Conservation (phyloP, 1,140 invertebrate species). For the Pogonognathellus flavescens region DNA sequence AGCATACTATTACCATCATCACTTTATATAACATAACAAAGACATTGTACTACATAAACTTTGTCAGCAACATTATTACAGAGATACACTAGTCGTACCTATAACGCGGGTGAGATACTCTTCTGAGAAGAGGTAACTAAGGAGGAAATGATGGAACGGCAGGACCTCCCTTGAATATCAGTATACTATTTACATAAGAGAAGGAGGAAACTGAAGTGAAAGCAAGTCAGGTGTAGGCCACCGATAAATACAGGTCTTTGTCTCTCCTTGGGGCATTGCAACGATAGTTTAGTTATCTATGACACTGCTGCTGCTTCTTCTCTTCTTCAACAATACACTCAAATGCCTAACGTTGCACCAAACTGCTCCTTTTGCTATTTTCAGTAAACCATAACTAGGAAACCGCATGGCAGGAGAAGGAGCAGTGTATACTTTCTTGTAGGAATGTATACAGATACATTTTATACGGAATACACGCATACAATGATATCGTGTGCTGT, state of each 20-base stretch:
- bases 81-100: too few relatives aligned
- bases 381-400: too few relatives aligned
- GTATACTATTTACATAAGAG: conserved; percentile 8
- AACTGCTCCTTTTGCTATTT: background rate
- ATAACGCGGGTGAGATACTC: too few relatives aligned
- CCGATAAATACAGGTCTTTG: conserved; percentile 3
- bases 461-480: background rate
- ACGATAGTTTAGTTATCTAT: conserved; percentile 8
- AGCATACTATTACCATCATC: too few relatives aligned
- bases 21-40: too few relatives aligned
- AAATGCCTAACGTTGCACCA: background rate
- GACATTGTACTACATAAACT: too few relatives aligned
- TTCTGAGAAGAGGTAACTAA: too few relatives aligned
- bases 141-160: background rate
- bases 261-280: conserved; percentile 40
- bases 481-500: background rate
- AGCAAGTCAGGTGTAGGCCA: conserved; percentile 15
- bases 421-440: too few relatives aligned
- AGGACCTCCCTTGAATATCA: conserved; percentile 12
- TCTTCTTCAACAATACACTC: background rate
- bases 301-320: background rate
- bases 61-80: too few relatives aligned
- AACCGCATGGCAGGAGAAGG: too few relatives aligned
- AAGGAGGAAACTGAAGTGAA: background rate
- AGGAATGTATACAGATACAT: background rate